Percentiles rank a stretch among this genome's conserved stretches.
phyloP scores from a whole-genome alignment of 2,113 vertebrate species.

The Passerina amoena region DNA sequence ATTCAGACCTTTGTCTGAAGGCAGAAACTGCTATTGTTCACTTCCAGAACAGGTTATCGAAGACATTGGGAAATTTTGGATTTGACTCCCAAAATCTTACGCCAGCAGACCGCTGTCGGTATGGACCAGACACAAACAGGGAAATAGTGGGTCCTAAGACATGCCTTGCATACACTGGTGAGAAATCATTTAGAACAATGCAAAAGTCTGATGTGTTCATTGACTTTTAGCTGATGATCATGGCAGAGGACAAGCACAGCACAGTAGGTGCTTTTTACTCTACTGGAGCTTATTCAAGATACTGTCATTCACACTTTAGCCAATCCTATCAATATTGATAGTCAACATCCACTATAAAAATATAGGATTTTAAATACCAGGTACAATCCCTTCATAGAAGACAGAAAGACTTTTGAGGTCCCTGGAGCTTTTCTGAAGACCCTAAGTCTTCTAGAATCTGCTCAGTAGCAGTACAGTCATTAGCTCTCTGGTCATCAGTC shows the following conservation, averaged over 20 bases:
- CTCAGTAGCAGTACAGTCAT: neutral
- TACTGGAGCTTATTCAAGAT: neutral
- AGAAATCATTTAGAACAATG: neutral
- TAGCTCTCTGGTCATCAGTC: neutral
- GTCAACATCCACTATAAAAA: neutral
- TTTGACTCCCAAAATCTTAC: neutral
- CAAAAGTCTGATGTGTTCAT: neutral
- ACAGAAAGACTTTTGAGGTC: neutral
- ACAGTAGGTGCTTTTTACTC: neutral
- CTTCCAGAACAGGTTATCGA: neutral
- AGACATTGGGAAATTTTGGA: neutral
- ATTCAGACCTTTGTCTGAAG: neutral
- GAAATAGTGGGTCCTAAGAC: neutral
- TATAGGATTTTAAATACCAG: neutral
- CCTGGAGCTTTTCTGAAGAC: neutral
- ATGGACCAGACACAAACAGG: neutral
- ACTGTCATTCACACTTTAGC: neutral
- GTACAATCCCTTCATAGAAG: neutral
- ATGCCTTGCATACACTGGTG: neutral
- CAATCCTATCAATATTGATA: neutral
- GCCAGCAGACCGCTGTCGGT: neutral
- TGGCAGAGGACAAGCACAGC: neutral
- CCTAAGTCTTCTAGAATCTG: neutral
- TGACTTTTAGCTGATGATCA: neutral
- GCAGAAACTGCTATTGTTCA: neutral